Evolutionary conservation across 2,113 vertebrate genomes (phyloP).

Genomic region (Raja brachyura): DNA sequence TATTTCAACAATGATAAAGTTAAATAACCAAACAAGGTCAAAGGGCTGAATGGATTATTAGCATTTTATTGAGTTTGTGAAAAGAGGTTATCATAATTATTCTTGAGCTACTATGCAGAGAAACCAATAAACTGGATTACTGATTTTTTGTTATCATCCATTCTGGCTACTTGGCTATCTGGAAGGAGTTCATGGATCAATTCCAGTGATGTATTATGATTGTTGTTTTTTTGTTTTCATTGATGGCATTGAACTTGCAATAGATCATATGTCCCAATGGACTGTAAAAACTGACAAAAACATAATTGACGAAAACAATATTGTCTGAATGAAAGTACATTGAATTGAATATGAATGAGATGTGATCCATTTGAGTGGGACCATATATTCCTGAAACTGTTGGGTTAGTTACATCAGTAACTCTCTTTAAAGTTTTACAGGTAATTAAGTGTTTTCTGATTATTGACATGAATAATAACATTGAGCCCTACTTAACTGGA

Average conservation of each 20-base stretch:
- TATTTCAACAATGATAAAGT: not conserved
- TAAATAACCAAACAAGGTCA: not conserved
- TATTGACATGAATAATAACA: not conserved
- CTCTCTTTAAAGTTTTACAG: not conserved
- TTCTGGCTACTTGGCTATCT: not conserved
- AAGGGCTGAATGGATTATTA: not conserved
- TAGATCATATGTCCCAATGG: not conserved
- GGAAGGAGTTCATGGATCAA: not conserved
- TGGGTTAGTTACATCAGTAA: not conserved
- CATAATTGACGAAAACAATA: not conserved
- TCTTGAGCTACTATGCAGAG: not conserved
- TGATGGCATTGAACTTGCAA: not conserved
- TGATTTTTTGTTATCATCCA: not conserved
- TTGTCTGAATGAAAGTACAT: not conserved
- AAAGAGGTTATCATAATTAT: not conserved
- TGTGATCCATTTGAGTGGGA: not conserved
- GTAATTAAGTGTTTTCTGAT: not conserved
- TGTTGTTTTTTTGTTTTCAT: not conserved
- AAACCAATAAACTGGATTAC: not conserved
- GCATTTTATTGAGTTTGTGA: not conserved
- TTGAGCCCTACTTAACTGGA: not conserved
- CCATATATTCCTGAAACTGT: not conserved
- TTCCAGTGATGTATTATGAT: not conserved
- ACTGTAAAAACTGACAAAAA: not conserved
- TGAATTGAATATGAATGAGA: not conserved